Percentiles rank a stretch among this genome's conserved stretches.
Evolutionary conservation across 2,888 invertebrate species (phyloP).

Genomic region (Thymelicus acteon): DNA sequence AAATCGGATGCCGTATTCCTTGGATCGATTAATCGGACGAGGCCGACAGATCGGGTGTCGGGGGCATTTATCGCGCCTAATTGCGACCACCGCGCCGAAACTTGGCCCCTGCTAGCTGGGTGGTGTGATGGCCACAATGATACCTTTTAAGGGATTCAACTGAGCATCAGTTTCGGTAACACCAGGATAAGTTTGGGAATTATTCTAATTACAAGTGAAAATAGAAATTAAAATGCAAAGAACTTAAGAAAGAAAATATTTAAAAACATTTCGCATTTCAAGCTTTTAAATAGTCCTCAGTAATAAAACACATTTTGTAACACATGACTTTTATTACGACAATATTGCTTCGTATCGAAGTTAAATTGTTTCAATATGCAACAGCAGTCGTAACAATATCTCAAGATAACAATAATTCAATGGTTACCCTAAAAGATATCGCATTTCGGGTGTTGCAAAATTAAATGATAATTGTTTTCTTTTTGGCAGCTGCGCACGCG

Average conservation of each 20-base stretch:
- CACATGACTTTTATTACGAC: conserved; percentile 44
- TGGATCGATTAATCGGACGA: conserved; percentile 75
- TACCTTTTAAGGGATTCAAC: conserved; percentile 47
- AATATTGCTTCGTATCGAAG: conserved; percentile 43
- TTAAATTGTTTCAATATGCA: conserved; percentile 28
- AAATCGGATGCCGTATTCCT: conserved; percentile 71
- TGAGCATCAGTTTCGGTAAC: conserved; percentile 17
- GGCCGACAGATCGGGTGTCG: conserved; percentile 70
- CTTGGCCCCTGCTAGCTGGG: conserved; percentile 66
- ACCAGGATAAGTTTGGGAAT: background rate
- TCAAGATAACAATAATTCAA: conserved; percentile 57
- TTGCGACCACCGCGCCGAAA: conserved; percentile 77
- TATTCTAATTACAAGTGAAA: background rate
- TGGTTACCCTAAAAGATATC: conserved; percentile 62
- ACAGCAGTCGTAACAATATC: conserved; percentile 50
- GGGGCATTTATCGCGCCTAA: conserved; percentile 79
- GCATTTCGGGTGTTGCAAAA: conserved; percentile 65
- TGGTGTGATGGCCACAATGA: conserved; percentile 65
- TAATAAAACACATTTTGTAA: conserved; percentile 19
- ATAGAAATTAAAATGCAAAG: background rate
- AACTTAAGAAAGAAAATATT: background rate
- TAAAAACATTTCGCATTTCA: background rate
- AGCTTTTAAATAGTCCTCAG: conserved; percentile 1
- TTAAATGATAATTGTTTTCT: conserved; percentile 64
- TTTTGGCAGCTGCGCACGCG: conserved; percentile 55